Evolutionary conservation across 2,797 vertebrate species (phyloP).

Genomic region (Anguilla megastoma): DNA sequence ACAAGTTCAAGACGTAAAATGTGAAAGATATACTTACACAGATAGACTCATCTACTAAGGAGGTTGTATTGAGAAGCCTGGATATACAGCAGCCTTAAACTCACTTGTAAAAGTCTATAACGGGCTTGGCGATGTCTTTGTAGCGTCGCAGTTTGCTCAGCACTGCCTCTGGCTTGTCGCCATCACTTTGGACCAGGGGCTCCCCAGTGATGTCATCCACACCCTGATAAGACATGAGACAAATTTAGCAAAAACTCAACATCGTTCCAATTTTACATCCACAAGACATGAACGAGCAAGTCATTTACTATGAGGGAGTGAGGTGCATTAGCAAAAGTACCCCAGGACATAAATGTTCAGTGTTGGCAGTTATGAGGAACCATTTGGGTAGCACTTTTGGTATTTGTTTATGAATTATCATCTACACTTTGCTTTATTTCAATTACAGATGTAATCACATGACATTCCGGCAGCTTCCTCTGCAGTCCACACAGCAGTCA

Average conservation of each 20-base stretch:
- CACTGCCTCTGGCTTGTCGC: conserved; percentile 87
- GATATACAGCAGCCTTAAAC: conserved; percentile 50
- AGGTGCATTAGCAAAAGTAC: background rate
- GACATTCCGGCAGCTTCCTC: background rate
- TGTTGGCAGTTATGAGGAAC: background rate
- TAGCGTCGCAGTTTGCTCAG: conserved; percentile 86
- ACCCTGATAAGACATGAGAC: conserved; percentile 66
- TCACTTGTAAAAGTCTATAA: conserved; percentile 92
- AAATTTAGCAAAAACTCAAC: background rate
- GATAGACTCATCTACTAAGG: background rate
- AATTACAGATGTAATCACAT: background rate
- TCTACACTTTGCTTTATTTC: background rate
- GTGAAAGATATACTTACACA: background rate
- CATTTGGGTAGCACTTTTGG: background rate
- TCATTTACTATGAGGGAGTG: background rate
- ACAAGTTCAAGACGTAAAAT: background rate
- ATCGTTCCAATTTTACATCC: background rate
- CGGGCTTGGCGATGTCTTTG: conserved; percentile 91
- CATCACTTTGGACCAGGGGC: conserved; percentile 85
- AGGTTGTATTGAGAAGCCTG: background rate
- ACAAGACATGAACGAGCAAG: background rate
- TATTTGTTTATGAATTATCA: background rate
- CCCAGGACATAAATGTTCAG: background rate
- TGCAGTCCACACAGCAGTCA: background rate
- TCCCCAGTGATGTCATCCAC: conserved; percentile 87